These are phyloP conservation scores for Mimachlamys varia DNA, from an alignment of 2,888 invertebrate genomes.

Conservation along the genomic window DNA sequence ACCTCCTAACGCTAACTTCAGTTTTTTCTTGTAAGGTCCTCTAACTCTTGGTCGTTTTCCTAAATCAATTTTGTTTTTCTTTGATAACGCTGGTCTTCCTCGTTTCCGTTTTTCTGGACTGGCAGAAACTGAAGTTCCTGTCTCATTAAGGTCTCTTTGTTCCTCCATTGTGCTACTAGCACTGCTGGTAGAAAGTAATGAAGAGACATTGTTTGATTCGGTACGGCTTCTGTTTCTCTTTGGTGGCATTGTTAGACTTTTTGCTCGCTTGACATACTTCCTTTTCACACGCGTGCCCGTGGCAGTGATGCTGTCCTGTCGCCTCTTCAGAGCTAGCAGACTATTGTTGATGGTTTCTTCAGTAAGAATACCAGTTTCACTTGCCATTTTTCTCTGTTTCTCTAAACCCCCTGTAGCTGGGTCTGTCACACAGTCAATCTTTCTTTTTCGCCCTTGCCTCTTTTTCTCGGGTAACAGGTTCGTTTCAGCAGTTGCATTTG, in stretches of 20 bases:
- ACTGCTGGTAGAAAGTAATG: background rate
- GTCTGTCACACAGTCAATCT: slow-evolving; percentile 5
- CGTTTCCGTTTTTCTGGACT: background rate
- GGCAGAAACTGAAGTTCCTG: background rate
- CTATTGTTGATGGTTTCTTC: slow-evolving; percentile 12
- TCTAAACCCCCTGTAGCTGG: background rate
- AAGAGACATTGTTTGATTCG: background rate
- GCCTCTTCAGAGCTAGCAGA: background rate
- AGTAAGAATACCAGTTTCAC: slow-evolving; percentile 12
- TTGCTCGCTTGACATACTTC: background rate
- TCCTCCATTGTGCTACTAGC: background rate
- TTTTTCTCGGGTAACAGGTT: background rate
- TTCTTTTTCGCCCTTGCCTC: background rate
- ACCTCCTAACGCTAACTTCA: background rate
- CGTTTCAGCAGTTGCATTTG: background rate
- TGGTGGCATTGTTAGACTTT: slow-evolving; percentile 4
- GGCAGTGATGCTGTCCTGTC: slow-evolving; percentile 17
- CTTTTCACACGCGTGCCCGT: background rate
- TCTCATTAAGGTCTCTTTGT: background rate
- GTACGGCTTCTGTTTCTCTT: background rate
- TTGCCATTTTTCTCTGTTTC: background rate
- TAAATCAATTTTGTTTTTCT: background rate
- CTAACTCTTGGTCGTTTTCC: background rate
- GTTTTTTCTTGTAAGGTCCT: slow-evolving; percentile 12
- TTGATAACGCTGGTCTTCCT: background rate